phyloP scores from a whole-genome alignment of 2,797 vertebrate species.

The Sandelia bainsii region DNA sequence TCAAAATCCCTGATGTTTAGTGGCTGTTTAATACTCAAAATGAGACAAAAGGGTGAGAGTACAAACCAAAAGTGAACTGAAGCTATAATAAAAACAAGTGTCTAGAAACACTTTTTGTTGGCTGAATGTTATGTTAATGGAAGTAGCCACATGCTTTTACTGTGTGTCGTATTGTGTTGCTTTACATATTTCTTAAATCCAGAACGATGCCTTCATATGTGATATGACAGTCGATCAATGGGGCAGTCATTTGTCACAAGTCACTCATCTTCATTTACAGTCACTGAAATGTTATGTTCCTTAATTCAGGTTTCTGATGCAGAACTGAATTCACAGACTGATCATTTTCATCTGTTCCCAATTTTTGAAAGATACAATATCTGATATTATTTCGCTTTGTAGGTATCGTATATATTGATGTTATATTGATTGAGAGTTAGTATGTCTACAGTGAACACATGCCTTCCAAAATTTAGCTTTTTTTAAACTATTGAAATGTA shows the following conservation, averaged over 20 bases:
- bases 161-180: too few species aligned
- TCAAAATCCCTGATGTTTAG: not conserved
- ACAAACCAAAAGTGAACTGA: too few species aligned
- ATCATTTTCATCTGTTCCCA: not conserved
- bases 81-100: too few species aligned
- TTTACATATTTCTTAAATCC: too few species aligned
- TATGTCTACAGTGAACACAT: too few species aligned
- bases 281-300: slow-evolving; percentile 8
- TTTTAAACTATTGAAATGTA: not conserved
- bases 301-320: not conserved
- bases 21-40: not conserved
- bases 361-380: not conserved
- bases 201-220: not conserved
- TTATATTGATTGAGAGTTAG: too few species aligned
- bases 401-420: not conserved
- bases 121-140: too few species aligned
- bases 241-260: slow-evolving; percentile 25
- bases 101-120: too few species aligned
- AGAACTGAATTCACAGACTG: not conserved
- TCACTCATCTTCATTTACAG: slow-evolving; percentile 32
- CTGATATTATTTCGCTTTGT: not conserved
- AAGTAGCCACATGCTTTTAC: too few species aligned
- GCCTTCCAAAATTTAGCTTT: not conserved
- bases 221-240: slow-evolving; percentile 10
- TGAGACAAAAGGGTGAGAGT: slow-evolving; percentile 1